These are phyloP conservation scores for Rugalucina vietnamica DNA, from an alignment of 2,888 invertebrate genomes.

Conservation along the genomic window DNA sequence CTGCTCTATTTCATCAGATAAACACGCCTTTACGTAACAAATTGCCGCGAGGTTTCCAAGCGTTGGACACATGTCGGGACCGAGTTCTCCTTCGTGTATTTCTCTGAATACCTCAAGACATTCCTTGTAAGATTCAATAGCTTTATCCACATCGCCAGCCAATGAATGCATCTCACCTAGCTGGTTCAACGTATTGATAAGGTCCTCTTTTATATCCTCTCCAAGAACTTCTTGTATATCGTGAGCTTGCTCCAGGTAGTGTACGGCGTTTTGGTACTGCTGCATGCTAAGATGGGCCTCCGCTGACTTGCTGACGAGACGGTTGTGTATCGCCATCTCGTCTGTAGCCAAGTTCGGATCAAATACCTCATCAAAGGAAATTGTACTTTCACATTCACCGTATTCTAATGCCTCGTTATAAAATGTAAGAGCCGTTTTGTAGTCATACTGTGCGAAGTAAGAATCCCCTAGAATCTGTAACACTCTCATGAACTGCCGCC, in stretches of 20 bases:
- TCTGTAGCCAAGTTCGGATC: conserved; percentile 72
- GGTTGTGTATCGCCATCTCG: conserved; percentile 82
- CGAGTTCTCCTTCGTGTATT: conserved; percentile 75
- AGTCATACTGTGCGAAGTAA: conserved; percentile 81
- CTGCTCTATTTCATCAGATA: conserved; percentile 77
- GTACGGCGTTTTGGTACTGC: conserved; percentile 81
- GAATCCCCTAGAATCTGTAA: conserved; percentile 81
- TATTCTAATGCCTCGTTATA: conserved; percentile 82
- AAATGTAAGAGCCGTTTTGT: conserved; percentile 78
- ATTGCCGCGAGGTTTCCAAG: conserved; percentile 82
- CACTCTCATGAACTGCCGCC: conserved; percentile 78
- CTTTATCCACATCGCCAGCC: conserved; percentile 82
- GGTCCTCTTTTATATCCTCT: conserved; percentile 82
- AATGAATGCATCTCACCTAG: conserved; percentile 82
- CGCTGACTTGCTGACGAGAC: conserved; percentile 81
- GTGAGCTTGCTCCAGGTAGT: conserved; percentile 82
- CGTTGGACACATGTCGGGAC: conserved; percentile 79
- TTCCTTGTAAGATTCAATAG: conserved; percentile 82
- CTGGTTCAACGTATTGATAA: conserved; percentile 79
- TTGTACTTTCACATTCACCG: conserved; percentile 72
- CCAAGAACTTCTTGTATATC: conserved; percentile 82
- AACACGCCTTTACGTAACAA: conserved; percentile 82
- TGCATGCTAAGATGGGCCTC: conserved; percentile 82
- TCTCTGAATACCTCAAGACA: conserved; percentile 81
- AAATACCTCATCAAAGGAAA: conserved; percentile 70